Base-by-base conservation (phyloP, 2,113 vertebrate genomes). In the Ictalurus punctatus region DNA sequence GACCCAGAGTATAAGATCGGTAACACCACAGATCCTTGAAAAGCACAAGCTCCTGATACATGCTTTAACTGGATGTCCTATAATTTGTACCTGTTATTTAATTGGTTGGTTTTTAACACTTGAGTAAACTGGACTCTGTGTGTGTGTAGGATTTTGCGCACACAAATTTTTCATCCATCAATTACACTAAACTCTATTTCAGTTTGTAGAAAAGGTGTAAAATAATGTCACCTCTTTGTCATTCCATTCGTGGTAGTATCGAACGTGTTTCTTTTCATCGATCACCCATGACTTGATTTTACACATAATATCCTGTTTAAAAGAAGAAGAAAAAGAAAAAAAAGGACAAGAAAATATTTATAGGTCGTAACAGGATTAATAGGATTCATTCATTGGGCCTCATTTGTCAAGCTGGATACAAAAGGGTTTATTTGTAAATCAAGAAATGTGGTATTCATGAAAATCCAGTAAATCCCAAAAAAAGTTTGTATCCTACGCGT, bases 201-300 rank as follows among this genome's bases (percentile, higher is more conserved):
- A 30, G n/a, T 69, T 69, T 71, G 69, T 19, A 34, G 69, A 19
- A 71, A 23, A 23, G 8, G 6, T 4, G 78, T n/a, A 61, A 65
- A 56, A 84, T 25, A 7, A 30, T 93, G 81, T 67, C 94, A 99
- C 98, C 97, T 99, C 98, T 96, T 99, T 99, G 92, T 99, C 98
- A 85, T 99, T 99, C 98, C 98, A 99, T 85, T 99, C 98, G 59
- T 95, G 96, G 94, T 95, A 97, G 96, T 97, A 99, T 71, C 98
- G 95, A 92, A 99, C 93, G 92, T 97, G 97, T 94, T 99, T 99
- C 96, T 99, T 99, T 93, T 99, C 97, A 34, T 99, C 98, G 90
- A 96, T 94, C 92, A 99, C 94, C 98, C 98, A 99, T 91, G 95
- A 96, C 95, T 97, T 99, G 91, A 99, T 95, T 96, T 99, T 99